phyloP scores from a whole-genome alignment of 1,140 invertebrate genomes.

The Matsumurasca onukii region DNA sequence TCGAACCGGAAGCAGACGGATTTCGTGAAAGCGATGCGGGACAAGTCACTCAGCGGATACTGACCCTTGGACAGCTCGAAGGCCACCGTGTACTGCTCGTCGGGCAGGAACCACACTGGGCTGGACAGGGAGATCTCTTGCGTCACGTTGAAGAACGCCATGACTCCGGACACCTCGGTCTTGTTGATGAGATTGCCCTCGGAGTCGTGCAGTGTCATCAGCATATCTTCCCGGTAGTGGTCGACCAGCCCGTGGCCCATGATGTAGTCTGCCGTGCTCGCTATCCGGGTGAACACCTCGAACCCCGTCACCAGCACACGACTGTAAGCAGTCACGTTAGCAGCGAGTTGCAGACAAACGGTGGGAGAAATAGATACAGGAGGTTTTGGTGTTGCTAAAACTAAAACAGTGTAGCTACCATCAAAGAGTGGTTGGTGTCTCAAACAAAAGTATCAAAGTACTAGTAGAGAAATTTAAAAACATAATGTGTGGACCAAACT shows the following conservation, averaged over 20 bases:
- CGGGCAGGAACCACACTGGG: constrained; percentile 36
- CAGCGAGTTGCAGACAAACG: no score
- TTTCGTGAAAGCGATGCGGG: constrained; percentile 20
- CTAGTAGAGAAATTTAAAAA: no score
- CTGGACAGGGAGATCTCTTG: constrained; percentile 28
- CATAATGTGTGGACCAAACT: no score
- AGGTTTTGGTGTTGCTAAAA: no score
- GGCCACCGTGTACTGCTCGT: constrained; percentile 30
- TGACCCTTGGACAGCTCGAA: constrained; percentile 33
- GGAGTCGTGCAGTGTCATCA: constrained; percentile 30
- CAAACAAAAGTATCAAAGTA: no score
- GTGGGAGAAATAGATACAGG: no score
- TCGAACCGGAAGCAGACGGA: constrained; percentile 22
- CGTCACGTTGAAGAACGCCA: constrained; percentile 31
- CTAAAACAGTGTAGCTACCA: no score
- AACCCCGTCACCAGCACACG: constrained; percentile 34
- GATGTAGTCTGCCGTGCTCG: constrained; percentile 22
- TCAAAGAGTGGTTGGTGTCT: no score
- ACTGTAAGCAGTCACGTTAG: no score
- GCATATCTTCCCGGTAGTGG: constrained; percentile 31
- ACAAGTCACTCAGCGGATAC: constrained; percentile 33
- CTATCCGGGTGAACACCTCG: constrained; percentile 36
- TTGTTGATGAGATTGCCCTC: constrained; percentile 32
- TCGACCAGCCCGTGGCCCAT: constrained; percentile 3
- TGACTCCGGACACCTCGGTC: constrained; percentile 24